Conservation (phyloP, 37 sponge, comb jelly and placozoan species). For the Tethya wilhelma region DNA sequence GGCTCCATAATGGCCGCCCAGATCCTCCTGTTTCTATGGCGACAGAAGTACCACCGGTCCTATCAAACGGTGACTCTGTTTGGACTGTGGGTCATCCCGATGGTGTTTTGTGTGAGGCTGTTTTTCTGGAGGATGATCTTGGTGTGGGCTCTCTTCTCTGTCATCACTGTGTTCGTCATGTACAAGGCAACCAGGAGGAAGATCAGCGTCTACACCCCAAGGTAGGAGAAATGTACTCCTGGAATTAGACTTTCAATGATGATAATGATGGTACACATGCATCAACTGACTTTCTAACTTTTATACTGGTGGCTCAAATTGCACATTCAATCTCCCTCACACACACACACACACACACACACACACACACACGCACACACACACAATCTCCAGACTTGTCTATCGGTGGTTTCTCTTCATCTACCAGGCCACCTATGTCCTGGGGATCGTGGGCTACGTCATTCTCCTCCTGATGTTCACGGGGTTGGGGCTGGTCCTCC, state of each 20-base stretch:
- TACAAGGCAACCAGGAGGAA: slow-evolving; percentile 80
- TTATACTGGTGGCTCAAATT: slow-evolving; percentile 9
- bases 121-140: slow-evolving; percentile 84
- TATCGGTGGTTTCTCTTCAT: slow-evolving; percentile 96
- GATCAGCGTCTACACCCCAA: slow-evolving; percentile 77
- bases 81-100: slow-evolving; percentile 92
- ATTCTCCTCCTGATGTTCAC: slow-evolving; percentile 83
- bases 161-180: slow-evolving; percentile 75
- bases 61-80: slow-evolving; percentile 78
- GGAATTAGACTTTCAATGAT: background rate
- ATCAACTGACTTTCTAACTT: too few species aligned
- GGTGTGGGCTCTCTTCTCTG: slow-evolving; percentile 87
- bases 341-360: slow-evolving; percentile 1
- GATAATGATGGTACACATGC: too few species aligned
- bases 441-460: slow-evolving; percentile 91
- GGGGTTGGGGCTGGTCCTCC: slow-evolving; percentile 68
- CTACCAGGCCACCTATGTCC: slow-evolving; percentile 79
- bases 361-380: background rate
- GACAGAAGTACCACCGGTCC: slow-evolving; percentile 28
- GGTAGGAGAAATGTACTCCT: slow-evolving; percentile 33
- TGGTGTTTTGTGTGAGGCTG: slow-evolving; percentile 37
- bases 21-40: slow-evolving; percentile 87
- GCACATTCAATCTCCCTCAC: background rate
- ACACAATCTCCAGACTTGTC: slow-evolving; percentile 72
- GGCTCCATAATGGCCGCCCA: slow-evolving; percentile 84